Evolutionary conservation across 1,140 invertebrate genomes (phyloP), one percentile per base, ranked within the genome.

Genomic region (Theocolax elegans): DNA sequence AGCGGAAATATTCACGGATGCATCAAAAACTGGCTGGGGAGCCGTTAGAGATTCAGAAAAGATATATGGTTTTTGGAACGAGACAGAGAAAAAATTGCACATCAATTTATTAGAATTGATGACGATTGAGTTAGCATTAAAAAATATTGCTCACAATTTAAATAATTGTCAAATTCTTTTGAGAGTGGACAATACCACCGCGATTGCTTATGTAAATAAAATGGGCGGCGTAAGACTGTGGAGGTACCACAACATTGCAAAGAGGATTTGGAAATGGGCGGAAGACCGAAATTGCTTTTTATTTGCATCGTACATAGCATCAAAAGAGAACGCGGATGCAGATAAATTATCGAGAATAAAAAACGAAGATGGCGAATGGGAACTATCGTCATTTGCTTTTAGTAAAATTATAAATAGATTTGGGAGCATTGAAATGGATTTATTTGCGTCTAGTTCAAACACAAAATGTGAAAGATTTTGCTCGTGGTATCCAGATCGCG

Each of bases 131-230:
- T 19, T 27, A 3, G 27, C 73, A 80, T 54, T 79, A 77, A 60
- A 21, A 74, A 12, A 79, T 83, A 58, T 67, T 83, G 46, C 48
- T 83, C 8, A 51, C 81, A 9, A 44, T 79, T n/a, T n/a, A n/a
- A n/a, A n/a, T n/a, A n/a, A n/a, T n/a, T n/a, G n/a, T n/a, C n/a
- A 6, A n/a, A n/a, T n/a, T n/a, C n/a, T n/a, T n/a, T n/a, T n/a
- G n/a, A n/a, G n/a, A n/a, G n/a, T n/a, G n/a, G 83, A 84, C 46
- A 83, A 84, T 44, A 83, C 77, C 0, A 85, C 81, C 3, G 81
- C 82, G 1, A 74, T 83, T 12, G 75, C 78, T 23, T 79, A 81
- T 42, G 72, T 82, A 19, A 81, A 83, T 62, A 46, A 75, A 19
- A 77, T 79, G 75, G 79, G 76, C 0, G 77, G 80, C 3, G 67